These are phyloP conservation scores for Drosophila triauraria DNA, from an alignment of 1,140 invertebrate species.

Conservation along the genomic window DNA sequence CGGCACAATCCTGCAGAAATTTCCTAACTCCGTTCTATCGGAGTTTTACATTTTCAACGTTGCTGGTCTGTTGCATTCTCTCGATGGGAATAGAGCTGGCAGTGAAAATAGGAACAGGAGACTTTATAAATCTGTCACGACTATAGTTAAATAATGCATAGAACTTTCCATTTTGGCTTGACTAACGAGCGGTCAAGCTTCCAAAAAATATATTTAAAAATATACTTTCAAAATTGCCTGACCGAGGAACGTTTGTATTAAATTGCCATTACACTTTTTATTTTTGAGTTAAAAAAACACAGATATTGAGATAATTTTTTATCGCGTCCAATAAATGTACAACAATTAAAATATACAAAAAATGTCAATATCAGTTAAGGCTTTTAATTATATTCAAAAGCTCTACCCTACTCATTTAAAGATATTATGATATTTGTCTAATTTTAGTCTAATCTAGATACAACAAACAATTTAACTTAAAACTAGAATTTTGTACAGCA, in stretches of 20 bases:
- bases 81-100: slow-evolving; percentile 24
- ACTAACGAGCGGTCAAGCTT: slow-evolving; percentile 2
- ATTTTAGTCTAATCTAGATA: neutral
- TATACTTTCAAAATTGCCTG: slow-evolving; percentile 17
- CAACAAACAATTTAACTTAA: neutral
- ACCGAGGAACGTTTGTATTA: neutral
- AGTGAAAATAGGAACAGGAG: slow-evolving; percentile 29
- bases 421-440: no score
- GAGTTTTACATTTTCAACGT: slow-evolving; percentile 40
- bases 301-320: no score
- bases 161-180: slow-evolving; percentile 33
- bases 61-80: slow-evolving; percentile 40
- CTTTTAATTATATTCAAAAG: no score
- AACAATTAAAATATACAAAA: no score
- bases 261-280: no score
- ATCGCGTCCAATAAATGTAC: no score
- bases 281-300: no score
- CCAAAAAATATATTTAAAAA: neutral
- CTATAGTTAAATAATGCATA: slow-evolving; percentile 64
- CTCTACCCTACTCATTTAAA: no score
- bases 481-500: neutral
- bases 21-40: slow-evolving; percentile 37
- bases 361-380: no score
- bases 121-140: slow-evolving; percentile 66
- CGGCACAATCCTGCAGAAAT: slow-evolving; percentile 9